A percentile compares a stretch with the other conserved stretches of the same genome.
Evolutionary conservation across 2,797 vertebrate genomes (phyloP).

Genomic region (Manis pentadactyla): DNA sequence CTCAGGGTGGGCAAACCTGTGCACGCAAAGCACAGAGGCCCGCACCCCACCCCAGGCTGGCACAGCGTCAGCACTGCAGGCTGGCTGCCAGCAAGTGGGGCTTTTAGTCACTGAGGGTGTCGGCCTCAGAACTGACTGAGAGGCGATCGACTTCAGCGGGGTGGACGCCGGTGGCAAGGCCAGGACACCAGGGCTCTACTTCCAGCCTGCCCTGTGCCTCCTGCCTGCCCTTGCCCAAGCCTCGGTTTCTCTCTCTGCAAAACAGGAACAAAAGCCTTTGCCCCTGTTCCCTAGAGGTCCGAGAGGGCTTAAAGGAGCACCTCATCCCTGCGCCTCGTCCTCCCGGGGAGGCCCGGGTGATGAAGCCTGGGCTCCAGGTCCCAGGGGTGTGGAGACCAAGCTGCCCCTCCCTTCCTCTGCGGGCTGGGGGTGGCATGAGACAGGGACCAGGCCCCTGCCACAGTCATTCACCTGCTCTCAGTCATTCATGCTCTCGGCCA

Average conservation of each 20-base stretch:
- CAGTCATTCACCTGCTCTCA: conserved; percentile 59
- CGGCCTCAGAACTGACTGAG: conserved; percentile 72
- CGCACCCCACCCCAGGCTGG: neutral
- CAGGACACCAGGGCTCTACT: conserved; percentile 76
- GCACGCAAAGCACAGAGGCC: neutral
- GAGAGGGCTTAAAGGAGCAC: neutral
- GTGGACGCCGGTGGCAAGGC: conserved; percentile 66
- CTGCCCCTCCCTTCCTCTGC: neutral
- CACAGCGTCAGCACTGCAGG: neutral
- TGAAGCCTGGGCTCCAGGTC: neutral
- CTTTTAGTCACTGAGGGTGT: conserved; percentile 76
- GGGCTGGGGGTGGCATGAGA: neutral
- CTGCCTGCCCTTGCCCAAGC: conserved; percentile 47
- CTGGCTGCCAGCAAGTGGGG: conserved; percentile 66
- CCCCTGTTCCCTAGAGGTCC: neutral
- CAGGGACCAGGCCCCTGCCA: neutral
- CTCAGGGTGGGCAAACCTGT: neutral
- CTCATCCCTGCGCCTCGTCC: neutral
- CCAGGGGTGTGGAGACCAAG: neutral
- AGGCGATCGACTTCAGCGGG: conserved; percentile 64
- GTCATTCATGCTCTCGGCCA: neutral
- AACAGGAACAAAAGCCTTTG: conserved; percentile 16
- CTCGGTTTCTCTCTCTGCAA: conserved; percentile 75
- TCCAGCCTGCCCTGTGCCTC: conserved; percentile 62
- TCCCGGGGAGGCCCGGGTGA: neutral